Conservation (phyloP, 2,888 invertebrate genomes). For the Sesamia inferens region DNA sequence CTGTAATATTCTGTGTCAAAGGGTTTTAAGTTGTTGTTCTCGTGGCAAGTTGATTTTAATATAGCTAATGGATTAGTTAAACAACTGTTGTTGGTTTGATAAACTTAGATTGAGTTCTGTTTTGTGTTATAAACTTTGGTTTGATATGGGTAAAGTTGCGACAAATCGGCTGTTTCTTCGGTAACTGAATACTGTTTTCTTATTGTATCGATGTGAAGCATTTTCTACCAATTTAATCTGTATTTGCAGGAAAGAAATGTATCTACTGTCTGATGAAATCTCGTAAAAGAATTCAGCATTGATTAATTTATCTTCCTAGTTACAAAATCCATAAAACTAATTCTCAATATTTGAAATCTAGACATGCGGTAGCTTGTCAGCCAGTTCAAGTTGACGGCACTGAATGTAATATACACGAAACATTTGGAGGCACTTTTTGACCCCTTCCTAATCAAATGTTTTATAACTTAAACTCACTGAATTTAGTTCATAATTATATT, state of each 20-base stretch:
- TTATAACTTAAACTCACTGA: too few relatives aligned
- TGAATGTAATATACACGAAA: too few relatives aligned
- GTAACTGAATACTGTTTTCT: background rate
- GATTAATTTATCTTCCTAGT: too few relatives aligned
- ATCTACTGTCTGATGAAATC: background rate
- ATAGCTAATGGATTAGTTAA: conserved; percentile 33
- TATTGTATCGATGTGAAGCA: background rate
- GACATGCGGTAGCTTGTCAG: too few relatives aligned
- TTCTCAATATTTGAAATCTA: background rate
- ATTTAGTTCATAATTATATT: too few relatives aligned
- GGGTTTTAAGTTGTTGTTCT: conserved; percentile 15
- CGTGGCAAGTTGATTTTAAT: conserved; percentile 27
- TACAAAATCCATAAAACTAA: background rate
- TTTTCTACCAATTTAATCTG: background rate
- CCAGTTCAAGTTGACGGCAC: too few relatives aligned
- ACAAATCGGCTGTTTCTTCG: background rate
- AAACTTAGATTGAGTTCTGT: conserved; percentile 41
- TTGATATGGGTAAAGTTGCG: conserved; percentile 7
- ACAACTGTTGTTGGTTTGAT: conserved; percentile 22
- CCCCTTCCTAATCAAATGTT: too few relatives aligned
- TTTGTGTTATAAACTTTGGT: conserved; percentile 10
- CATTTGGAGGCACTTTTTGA: too few relatives aligned
- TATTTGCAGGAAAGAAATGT: background rate
- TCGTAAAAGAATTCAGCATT: too few relatives aligned
- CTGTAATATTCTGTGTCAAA: background rate